Evolutionary conservation across 2,888 invertebrate species (phyloP).

Genomic region (Ochlodes sylvanus): DNA sequence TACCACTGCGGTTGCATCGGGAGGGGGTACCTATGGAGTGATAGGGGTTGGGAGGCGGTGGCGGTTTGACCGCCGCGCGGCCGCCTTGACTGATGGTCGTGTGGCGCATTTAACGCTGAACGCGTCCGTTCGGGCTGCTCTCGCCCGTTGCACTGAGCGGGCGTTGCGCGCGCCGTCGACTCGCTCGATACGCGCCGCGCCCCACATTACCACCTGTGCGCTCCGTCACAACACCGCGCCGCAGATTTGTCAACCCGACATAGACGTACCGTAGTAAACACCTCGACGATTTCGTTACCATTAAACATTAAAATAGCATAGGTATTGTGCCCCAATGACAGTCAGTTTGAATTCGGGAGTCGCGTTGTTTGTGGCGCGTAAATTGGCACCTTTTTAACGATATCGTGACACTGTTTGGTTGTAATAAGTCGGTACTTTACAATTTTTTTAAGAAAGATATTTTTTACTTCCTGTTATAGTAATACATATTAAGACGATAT

Average conservation of each 20-base stretch:
- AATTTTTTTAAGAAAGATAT: too few species aligned
- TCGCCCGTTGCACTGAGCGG: slow-evolving; percentile 68
- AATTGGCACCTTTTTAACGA: neutral
- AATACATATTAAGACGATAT: too few species aligned
- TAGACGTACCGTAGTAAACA: slow-evolving; percentile 48
- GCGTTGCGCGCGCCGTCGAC: slow-evolving; percentile 64
- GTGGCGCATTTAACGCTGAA: slow-evolving; percentile 58
- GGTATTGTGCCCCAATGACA: neutral
- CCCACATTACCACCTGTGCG: slow-evolving; percentile 81
- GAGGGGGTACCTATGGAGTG: slow-evolving; percentile 44
- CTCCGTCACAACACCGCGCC: slow-evolving; percentile 75
- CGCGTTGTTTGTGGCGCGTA: neutral
- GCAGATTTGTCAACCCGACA: slow-evolving; percentile 54
- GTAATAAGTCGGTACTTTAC: too few species aligned
- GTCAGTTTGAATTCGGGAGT: neutral
- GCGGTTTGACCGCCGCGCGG: slow-evolving; percentile 64
- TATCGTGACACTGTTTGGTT: too few species aligned
- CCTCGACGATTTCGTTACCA: slow-evolving; percentile 7
- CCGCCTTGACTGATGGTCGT: slow-evolving; percentile 55
- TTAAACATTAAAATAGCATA: slow-evolving; percentile 4
- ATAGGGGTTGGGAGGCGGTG: slow-evolving; percentile 54
- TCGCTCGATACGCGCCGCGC: slow-evolving; percentile 69
- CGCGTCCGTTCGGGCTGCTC: slow-evolving; percentile 66
- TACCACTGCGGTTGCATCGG: slow-evolving; percentile 52
- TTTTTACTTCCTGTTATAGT: too few species aligned